phyloP scores from a whole-genome alignment of 2,888 invertebrate species.

The Abrostola triplasia region DNA sequence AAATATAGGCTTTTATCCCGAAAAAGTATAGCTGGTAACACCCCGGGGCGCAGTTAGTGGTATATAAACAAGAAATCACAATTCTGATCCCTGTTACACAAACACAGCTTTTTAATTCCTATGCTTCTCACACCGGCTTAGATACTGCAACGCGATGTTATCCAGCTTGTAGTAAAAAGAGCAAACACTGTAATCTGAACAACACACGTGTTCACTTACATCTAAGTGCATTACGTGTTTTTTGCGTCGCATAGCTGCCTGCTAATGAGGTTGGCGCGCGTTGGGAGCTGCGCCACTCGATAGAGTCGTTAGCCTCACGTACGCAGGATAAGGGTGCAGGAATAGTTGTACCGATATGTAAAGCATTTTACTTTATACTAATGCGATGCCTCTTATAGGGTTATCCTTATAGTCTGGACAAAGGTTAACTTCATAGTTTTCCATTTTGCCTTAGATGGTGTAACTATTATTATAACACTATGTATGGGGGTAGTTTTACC shows the following conservation, averaged over 20 bases:
- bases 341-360: background rate
- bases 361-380: background rate
- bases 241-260: slow-evolving; percentile 17
- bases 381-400: too few species aligned
- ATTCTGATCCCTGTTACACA: background rate
- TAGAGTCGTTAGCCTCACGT: slow-evolving; percentile 61
- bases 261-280: slow-evolving; percentile 34
- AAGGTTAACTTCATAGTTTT: too few species aligned
- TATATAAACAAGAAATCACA: background rate
- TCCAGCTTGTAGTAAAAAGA: slow-evolving; percentile 12
- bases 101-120: background rate
- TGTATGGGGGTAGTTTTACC: too few species aligned
- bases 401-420: too few species aligned
- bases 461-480: too few species aligned
- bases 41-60: too few species aligned
- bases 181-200: slow-evolving; percentile 27
- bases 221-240: slow-evolving; percentile 18
- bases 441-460: too few species aligned
- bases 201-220: slow-evolving; percentile 4
- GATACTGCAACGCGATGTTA: background rate
- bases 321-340: background rate
- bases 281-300: slow-evolving; percentile 36
- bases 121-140: background rate
- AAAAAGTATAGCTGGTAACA: too few species aligned
- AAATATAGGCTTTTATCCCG: too few species aligned